Evolutionary conservation across 2,888 invertebrate genomes (phyloP).

Genomic region (Seira ritae): DNA sequence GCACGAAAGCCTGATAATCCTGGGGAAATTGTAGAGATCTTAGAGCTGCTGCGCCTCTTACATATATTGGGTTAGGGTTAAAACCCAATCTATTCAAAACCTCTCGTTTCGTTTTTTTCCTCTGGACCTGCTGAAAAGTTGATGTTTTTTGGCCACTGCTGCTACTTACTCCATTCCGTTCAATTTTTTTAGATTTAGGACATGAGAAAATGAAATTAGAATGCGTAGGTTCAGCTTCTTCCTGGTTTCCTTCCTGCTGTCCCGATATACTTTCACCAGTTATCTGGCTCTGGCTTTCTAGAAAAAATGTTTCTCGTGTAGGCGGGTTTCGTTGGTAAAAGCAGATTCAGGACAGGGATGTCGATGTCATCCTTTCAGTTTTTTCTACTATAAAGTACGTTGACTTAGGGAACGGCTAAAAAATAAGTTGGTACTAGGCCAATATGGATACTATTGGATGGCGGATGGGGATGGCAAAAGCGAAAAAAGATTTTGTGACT

Average conservation of each 20-base stretch:
- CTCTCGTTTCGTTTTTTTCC: too few relatives aligned
- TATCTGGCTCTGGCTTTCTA: too few relatives aligned
- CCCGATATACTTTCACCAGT: neutral
- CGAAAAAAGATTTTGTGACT: too few relatives aligned
- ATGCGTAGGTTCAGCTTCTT: conserved; percentile 3
- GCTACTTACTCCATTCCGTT: neutral
- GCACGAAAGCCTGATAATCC: conserved; percentile 32
- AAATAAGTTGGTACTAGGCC: neutral
- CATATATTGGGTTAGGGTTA: neutral
- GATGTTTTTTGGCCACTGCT: neutral
- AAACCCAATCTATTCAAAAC: conserved; percentile 2
- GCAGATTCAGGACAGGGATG: too few relatives aligned
- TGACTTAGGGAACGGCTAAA: neutral
- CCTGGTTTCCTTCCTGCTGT: neutral
- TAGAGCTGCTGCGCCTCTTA: too few relatives aligned
- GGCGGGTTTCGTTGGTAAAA: too few relatives aligned
- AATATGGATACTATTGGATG: too few relatives aligned
- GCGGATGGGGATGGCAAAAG: too few relatives aligned
- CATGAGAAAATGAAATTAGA: conserved; percentile 2
- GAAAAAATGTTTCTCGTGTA: too few relatives aligned
- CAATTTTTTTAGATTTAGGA: neutral
- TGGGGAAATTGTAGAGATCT: neutral
- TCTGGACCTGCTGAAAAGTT: neutral
- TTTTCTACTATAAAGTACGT: too few relatives aligned
- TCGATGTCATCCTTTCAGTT: neutral